phyloP scores from a whole-genome alignment of 2,888 invertebrate genomes.

The Orthosia cruda region DNA sequence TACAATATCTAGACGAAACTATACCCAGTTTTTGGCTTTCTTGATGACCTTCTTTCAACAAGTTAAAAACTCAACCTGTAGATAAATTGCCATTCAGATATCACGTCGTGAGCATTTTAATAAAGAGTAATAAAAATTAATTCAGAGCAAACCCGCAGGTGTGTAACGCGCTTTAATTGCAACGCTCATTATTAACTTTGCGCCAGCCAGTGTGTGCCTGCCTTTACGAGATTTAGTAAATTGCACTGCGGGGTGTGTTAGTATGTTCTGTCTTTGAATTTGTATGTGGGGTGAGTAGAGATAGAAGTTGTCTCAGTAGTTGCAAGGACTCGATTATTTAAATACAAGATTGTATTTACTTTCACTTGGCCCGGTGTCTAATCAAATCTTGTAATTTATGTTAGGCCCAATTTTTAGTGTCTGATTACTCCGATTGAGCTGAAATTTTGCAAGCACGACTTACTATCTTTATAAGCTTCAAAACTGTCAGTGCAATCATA shows the following conservation, averaged over 20 bases:
- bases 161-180: slow-evolving; percentile 69
- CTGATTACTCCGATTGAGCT: too few species aligned
- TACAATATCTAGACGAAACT: too few species aligned
- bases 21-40: too few species aligned
- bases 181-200: slow-evolving; percentile 63
- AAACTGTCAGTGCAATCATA: too few species aligned
- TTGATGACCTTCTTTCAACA: too few species aligned
- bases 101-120: slow-evolving; percentile 36
- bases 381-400: too few species aligned
- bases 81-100: slow-evolving; percentile 7
- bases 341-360: too few species aligned
- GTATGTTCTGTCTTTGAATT: slow-evolving; percentile 18
- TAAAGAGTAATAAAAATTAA: slow-evolving; percentile 62
- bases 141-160: slow-evolving; percentile 64
- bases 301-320: background rate
- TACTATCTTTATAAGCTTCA: too few species aligned
- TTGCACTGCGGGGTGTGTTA: slow-evolving; percentile 34
- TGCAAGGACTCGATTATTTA: background rate
- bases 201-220: slow-evolving; percentile 12
- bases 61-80: background rate
- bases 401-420: too few species aligned
- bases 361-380: too few species aligned
- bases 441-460: too few species aligned
- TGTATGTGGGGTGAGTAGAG: background rate
- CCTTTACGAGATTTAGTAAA: slow-evolving; percentile 49